Conservation (phyloP, 2,888 invertebrate genomes). For the Ischnura elegans region DNA sequence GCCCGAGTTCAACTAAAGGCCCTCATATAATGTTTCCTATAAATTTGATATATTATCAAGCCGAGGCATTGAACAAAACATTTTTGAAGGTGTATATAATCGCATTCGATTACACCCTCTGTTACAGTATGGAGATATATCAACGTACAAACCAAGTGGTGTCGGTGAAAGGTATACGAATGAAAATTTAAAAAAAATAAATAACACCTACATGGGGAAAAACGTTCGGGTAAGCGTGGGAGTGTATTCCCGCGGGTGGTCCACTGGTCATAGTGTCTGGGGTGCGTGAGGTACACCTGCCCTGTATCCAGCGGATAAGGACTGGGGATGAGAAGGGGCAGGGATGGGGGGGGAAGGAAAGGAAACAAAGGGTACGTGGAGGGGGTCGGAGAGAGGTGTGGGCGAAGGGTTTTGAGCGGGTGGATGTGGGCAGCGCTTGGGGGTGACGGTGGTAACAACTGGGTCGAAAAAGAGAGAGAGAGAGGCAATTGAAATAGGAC, state of each 20-base stretch:
- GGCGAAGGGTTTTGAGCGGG: neutral
- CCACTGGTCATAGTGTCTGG: neutral
- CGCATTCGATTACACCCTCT: too few species aligned
- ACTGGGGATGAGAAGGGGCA: neutral
- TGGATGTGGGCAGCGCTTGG: neutral
- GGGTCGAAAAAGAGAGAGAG: neutral
- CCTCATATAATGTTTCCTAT: too few species aligned
- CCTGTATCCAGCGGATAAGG: conserved; percentile 11
- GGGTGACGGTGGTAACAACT: neutral
- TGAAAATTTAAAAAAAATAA: neutral
- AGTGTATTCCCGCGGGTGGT: neutral
- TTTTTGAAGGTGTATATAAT: too few species aligned
- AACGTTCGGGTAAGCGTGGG: too few species aligned
- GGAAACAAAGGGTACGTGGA: neutral
- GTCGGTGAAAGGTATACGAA: too few species aligned
- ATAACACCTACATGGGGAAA: too few species aligned
- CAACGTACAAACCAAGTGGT: too few species aligned
- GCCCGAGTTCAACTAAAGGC: too few species aligned
- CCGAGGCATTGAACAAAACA: too few species aligned
- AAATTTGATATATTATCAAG: too few species aligned
- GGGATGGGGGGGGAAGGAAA: neutral
- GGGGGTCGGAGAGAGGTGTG: neutral
- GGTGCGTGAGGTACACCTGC: too few species aligned
- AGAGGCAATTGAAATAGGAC: conserved; percentile 37
- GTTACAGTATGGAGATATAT: too few species aligned